Conservation (phyloP, 2,113 vertebrate species). For the Ursus arctos region DNA sequence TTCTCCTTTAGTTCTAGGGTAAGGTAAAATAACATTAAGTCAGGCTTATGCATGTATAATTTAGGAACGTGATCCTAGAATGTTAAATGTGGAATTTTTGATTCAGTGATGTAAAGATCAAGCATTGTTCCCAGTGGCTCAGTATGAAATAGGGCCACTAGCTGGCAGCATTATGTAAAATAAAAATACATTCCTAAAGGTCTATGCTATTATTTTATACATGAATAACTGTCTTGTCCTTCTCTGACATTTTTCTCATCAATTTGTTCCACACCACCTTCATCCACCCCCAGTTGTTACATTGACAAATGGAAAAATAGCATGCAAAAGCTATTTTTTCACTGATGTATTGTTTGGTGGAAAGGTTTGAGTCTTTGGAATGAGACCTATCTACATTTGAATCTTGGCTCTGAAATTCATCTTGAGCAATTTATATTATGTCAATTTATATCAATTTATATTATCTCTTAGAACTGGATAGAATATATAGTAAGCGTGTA, state of each 20-base stretch:
- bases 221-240: background rate
- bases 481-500: background rate
- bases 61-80: background rate
- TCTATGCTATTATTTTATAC: constrained; percentile 1
- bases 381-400: constrained; percentile 1
- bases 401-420: constrained; percentile 36
- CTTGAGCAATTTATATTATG: background rate
- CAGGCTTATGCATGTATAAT: background rate
- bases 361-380: constrained; percentile 53
- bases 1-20: background rate
- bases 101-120: constrained; percentile 52
- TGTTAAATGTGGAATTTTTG: constrained; percentile 36
- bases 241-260: background rate
- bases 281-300: background rate
- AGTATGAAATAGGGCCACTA: constrained; percentile 86
- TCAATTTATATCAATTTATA: background rate
- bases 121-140: constrained; percentile 63
- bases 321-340: background rate
- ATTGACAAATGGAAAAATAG: background rate
- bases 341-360: background rate
- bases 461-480: background rate
- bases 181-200: constrained; percentile 67
- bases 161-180: constrained; percentile 90
- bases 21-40: constrained; percentile 6
- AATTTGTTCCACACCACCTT: background rate